Conservation (phyloP, 2,113 vertebrate genomes). For the Setophaga petechia region DNA sequence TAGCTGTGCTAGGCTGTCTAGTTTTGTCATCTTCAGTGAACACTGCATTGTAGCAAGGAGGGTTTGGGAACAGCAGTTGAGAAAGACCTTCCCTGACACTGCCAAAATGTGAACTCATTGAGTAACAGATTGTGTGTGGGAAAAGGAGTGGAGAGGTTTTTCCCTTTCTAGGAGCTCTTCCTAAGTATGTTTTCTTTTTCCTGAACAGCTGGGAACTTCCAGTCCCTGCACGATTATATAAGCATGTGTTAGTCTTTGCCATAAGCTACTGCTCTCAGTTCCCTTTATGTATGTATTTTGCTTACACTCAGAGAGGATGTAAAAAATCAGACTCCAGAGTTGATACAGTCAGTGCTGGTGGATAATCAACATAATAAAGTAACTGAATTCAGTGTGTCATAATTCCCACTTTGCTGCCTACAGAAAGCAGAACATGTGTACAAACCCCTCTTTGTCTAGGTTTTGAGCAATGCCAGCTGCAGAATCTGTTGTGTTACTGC, state of each 20-base stretch:
- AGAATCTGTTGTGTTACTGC: not conserved
- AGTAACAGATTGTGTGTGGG: conserved; percentile 41
- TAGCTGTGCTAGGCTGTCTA: not conserved
- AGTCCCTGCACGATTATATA: not conserved
- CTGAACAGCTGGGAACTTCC: conserved; percentile 44
- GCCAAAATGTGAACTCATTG: not conserved
- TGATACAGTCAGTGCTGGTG: not conserved
- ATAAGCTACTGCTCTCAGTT: not conserved
- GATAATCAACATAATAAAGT: conserved; percentile 6
- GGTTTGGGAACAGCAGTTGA: not conserved
- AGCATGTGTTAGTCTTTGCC: conserved; percentile 21
- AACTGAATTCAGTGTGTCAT: conserved; percentile 3
- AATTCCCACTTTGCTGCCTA: not conserved
- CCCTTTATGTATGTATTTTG: not conserved
- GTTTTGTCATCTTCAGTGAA: not conserved
- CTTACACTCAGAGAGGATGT: not conserved
- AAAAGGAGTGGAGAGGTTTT: conserved; percentile 20
- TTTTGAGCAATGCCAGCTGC: not conserved
- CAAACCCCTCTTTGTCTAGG: not conserved
- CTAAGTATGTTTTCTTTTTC: conserved; percentile 8
- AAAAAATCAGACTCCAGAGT: not conserved
- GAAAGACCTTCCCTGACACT: not conserved
- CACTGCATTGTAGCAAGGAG: not conserved
- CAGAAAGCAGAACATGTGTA: not conserved
- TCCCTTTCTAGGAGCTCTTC: conserved; percentile 26